phyloP scores from a whole-genome alignment of 2,113 vertebrate genomes.

The Aspiorhynchus laticeps region DNA sequence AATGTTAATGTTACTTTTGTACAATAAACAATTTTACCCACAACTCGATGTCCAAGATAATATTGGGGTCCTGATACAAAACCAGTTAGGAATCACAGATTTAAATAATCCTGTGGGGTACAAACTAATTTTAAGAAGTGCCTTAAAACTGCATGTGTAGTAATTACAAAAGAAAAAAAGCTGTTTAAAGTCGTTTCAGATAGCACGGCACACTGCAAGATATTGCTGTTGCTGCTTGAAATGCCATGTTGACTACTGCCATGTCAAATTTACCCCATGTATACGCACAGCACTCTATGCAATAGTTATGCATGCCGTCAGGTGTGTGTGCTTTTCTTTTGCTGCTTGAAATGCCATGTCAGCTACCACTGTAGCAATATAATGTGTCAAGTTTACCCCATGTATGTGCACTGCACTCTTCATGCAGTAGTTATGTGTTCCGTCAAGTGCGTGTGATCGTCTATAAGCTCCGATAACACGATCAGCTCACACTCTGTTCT shows the following conservation, averaged over 20 bases:
- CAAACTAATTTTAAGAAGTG: not conserved
- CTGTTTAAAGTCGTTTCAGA: conserved; percentile 14
- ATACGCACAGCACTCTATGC: not conserved
- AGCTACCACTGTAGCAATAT: not conserved
- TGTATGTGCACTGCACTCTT: conserved; percentile 4
- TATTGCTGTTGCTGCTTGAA: not conserved
- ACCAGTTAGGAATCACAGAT: not conserved
- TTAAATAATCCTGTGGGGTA: not conserved
- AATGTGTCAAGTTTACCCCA: conserved; percentile 20
- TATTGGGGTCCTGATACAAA: not conserved
- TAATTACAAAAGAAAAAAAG: conserved; percentile 6
- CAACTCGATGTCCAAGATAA: not conserved
- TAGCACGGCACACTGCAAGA: not conserved
- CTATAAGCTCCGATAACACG: conserved; percentile 41
- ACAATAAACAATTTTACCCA: not conserved
- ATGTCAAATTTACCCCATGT: conserved; percentile 15
- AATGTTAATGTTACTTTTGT: not conserved
- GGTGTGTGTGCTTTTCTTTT: conserved; percentile 14
- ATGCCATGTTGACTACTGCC: not conserved
- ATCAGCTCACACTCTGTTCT: conserved; percentile 50
- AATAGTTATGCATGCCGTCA: conserved; percentile 21
- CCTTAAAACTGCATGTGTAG: not conserved
- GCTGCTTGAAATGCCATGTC: not conserved
- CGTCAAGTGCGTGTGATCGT: conserved; percentile 28
- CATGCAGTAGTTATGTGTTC: conserved; percentile 15